Base-by-base conservation (phyloP, 53 echinoderm and acorn worm genomes). In the Arbacia lixula region DNA sequence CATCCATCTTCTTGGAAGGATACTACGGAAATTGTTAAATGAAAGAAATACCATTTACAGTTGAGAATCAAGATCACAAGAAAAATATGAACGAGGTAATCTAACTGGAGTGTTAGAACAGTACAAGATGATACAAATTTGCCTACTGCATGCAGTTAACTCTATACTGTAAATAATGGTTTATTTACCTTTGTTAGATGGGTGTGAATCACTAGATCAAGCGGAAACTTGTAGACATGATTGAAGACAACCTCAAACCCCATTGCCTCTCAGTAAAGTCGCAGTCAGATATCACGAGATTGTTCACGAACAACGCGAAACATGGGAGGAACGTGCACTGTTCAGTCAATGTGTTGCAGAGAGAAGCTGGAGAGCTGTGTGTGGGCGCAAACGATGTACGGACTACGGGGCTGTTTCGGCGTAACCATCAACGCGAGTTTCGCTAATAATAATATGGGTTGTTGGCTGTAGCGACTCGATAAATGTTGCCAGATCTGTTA, bases 171-270 rank as follows among this genome's bases (percentile, higher is more conserved):
- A n/a, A n/a, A n/a, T n/a, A n/a, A n/a, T n/a, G n/a, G n/a, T n/a
- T n/a, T n/a, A 12, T 4, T 25, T 69, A 90, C 86, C 90, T 90
- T 90, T 5, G 71, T 86, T 19, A 90, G 67, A 72, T 90, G 90
- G 31, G 90, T 90, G 37, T 58, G 61, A 12, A 71, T 72, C 49
- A 90, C 90, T 42, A 86, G 71, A 43, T 86, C 81, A 26, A 86
- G 80, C 22, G 90, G 86, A 82, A 90, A 86, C 53, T 64, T 86
- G 86, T 69, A 86, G 61, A 90, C 82, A 72, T 90, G 86, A 39
- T 90, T 69, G 1, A 90, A 56, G 14, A 79, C 68, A 12, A 90
- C 68, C 60, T 90, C 90, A 42, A 90, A 90, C 52, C 84, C 73
- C 60, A 61, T 72, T n/a, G 14, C 37, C 17, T 37, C 24, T 5